Percentiles rank a stretch among this genome's conserved stretches.
Conservation (phyloP, 2,113 vertebrate genomes). For the Tragulus kanchil region DNA sequence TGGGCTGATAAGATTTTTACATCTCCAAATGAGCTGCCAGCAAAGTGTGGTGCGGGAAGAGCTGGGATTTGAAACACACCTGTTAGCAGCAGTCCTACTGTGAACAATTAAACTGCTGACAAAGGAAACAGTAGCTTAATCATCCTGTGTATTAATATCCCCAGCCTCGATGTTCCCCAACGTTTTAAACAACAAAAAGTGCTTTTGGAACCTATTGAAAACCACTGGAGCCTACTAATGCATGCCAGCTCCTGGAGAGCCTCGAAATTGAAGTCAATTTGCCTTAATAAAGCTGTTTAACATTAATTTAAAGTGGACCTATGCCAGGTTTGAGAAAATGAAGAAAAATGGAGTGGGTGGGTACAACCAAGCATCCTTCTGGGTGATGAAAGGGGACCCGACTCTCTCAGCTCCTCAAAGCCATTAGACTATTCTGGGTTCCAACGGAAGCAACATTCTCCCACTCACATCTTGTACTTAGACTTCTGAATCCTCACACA, state of each 20-base stretch:
- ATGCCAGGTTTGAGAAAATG: slow-evolving; percentile 64
- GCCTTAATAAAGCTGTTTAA: slow-evolving; percentile 78
- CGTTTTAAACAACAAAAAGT: background rate
- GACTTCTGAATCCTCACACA: background rate
- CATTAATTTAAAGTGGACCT: slow-evolving; percentile 73
- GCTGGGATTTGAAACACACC: background rate
- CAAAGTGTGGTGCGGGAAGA: background rate
- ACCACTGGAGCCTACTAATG: background rate
- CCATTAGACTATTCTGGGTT: too few relatives aligned
- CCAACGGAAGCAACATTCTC: fast-evolving
- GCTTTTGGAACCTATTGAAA: slow-evolving; percentile 38
- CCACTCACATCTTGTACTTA: background rate
- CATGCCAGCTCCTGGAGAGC: slow-evolving; percentile 61
- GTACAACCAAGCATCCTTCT: background rate
- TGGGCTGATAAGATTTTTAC: background rate
- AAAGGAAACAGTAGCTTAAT: background rate
- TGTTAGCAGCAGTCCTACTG: slow-evolving; percentile 59
- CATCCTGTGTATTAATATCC: background rate
- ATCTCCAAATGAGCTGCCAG: background rate
- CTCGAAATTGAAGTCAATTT: slow-evolving; percentile 71
- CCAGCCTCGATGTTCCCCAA: background rate
- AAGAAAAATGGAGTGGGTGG: slow-evolving; percentile 52
- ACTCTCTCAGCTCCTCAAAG: background rate
- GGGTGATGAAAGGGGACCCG: background rate
- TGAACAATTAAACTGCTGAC: slow-evolving; percentile 54